These are phyloP conservation scores for Phataginus tricuspis DNA, from an alignment of 2,797 vertebrate species.

Conservation along the genomic window DNA sequence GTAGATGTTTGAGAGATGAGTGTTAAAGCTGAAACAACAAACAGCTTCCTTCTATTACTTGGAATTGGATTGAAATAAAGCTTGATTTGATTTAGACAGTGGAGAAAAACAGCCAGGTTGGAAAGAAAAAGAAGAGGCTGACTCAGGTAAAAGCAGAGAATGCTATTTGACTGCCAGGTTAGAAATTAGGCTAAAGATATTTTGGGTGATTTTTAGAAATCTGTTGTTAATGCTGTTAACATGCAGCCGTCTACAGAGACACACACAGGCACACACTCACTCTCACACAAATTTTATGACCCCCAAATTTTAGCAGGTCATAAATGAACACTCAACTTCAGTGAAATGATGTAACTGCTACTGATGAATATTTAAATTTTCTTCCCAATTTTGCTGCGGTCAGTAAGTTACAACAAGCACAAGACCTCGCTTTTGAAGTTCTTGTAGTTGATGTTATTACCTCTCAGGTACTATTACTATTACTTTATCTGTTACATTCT, in stretches of 20 bases:
- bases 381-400: neutral
- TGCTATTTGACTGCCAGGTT: neutral
- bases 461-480: neutral
- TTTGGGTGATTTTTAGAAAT: constrained; percentile 31
- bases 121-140: neutral
- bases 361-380: neutral
- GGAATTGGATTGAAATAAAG: neutral
- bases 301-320: neutral
- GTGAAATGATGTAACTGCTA: neutral
- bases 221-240: neutral
- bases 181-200: neutral
- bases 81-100: constrained; percentile 34
- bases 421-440: neutral
- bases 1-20: constrained; percentile 13
- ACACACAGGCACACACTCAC: neutral
- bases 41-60: constrained; percentile 38
- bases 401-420: neutral
- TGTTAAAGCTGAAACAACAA: neutral
- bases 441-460: neutral
- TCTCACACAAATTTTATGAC: neutral
- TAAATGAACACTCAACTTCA: neutral
- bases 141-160: neutral
- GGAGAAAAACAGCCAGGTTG: constrained; percentile 27
- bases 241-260: neutral
- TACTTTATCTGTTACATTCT: constrained; percentile 28